These are phyloP conservation scores for Eupithecia pulchellata DNA, from an alignment of 2,888 invertebrate genomes.

Conservation along the genomic window DNA sequence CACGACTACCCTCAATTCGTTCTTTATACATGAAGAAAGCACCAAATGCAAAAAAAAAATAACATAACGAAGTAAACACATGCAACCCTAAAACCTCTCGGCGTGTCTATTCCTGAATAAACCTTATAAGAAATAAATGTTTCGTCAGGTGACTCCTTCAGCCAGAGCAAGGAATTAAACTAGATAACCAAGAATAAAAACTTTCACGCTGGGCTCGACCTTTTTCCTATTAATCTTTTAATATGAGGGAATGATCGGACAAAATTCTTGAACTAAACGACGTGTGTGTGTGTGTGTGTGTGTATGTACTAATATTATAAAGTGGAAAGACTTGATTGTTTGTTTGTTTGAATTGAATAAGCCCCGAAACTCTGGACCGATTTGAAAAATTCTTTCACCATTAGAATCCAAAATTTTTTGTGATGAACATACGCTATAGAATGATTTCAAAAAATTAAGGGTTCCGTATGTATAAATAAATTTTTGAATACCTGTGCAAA, in stretches of 20 bases:
- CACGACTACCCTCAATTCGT: too few relatives aligned
- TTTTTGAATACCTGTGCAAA: too few relatives aligned
- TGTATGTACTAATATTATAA: too few relatives aligned
- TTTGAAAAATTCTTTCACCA: too few relatives aligned
- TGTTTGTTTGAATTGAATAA: too few relatives aligned
- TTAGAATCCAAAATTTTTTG: too few relatives aligned
- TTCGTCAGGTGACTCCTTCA: neutral
- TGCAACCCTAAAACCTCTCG: neutral
- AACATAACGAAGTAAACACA: neutral
- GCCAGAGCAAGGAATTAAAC: neutral
- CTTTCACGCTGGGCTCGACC: neutral
- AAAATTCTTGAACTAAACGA: neutral
- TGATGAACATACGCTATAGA: too few relatives aligned
- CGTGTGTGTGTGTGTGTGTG: too few relatives aligned
- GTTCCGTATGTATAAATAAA: too few relatives aligned
- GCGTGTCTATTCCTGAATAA: neutral
- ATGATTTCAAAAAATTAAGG: too few relatives aligned
- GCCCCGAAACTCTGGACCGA: too few relatives aligned
- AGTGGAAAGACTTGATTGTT: too few relatives aligned
- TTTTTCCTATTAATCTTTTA: neutral
- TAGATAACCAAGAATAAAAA: neutral
- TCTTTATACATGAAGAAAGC: neutral
- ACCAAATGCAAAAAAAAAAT: neutral
- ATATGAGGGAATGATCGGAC: neutral
- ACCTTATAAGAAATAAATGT: neutral